These are phyloP conservation scores for Orthosia gracilis DNA, from an alignment of 2,888 invertebrate species.

Conservation along the genomic window DNA sequence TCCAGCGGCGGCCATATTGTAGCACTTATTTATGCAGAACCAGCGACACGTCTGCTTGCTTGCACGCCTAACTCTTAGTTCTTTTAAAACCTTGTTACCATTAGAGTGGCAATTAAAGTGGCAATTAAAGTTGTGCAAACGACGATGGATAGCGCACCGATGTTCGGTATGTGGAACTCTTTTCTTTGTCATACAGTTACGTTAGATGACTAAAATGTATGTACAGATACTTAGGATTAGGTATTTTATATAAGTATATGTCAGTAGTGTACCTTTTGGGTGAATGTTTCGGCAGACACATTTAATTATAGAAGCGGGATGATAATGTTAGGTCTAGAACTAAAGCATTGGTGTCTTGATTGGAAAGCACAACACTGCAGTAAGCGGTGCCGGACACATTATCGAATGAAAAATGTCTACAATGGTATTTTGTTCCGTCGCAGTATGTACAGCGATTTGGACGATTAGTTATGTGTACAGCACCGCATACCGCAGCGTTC, in stretches of 20 bases:
- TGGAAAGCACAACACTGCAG: too few relatives aligned
- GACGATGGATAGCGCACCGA: slow-evolving; percentile 21
- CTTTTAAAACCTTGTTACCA: background rate
- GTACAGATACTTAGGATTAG: slow-evolving; percentile 51
- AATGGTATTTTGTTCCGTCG: too few relatives aligned
- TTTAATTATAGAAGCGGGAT: slow-evolving; percentile 21
- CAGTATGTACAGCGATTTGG: too few relatives aligned
- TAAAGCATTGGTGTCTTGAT: too few relatives aligned
- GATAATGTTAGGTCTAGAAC: background rate
- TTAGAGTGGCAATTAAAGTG: slow-evolving; percentile 1
- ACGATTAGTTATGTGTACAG: too few relatives aligned
- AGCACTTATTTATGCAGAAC: too few relatives aligned
- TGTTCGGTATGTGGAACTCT: slow-evolving; percentile 44
- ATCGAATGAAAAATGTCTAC: too few relatives aligned
- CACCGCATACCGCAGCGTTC: too few relatives aligned
- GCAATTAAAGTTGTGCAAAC: slow-evolving; percentile 5
- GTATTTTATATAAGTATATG: slow-evolving; percentile 43
- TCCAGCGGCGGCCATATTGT: too few relatives aligned
- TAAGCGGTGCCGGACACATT: too few relatives aligned
- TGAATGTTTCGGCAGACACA: slow-evolving; percentile 32
- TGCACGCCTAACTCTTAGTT: background rate
- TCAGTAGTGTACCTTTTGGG: slow-evolving; percentile 41
- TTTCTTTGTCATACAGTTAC: slow-evolving; percentile 21
- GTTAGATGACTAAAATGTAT: slow-evolving; percentile 29
- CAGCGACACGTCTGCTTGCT: background rate